Evolutionary conservation across 2,113 vertebrate genomes (phyloP).

Genomic region (Myocastor coypus): DNA sequence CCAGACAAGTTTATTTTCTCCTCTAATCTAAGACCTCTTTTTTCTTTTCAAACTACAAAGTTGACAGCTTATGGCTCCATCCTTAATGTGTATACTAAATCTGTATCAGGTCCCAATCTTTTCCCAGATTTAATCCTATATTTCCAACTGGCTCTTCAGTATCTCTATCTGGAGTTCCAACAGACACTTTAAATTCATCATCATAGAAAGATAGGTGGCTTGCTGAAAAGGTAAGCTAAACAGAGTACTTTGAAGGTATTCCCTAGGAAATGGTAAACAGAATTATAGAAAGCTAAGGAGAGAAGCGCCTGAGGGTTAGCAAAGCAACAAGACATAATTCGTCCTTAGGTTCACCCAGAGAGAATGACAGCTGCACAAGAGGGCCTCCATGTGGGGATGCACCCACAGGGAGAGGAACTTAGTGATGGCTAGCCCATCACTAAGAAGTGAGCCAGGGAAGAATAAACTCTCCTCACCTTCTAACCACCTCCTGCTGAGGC

Average conservation of each 20-base stretch:
- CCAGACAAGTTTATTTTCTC: conserved; percentile 13
- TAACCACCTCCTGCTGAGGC: not conserved
- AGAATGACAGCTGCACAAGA: not conserved
- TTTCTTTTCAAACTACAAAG: not conserved
- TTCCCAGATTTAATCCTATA: not conserved
- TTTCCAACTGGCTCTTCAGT: not conserved
- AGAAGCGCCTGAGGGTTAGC: not conserved
- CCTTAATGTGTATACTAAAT: not conserved
- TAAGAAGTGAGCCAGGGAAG: not conserved
- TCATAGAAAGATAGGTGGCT: not conserved
- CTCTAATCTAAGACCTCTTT: not conserved
- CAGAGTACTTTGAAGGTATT: not conserved
- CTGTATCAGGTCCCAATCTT: not conserved
- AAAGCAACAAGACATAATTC: not conserved
- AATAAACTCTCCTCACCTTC: not conserved
- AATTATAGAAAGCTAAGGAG: not conserved
- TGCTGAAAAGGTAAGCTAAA: not conserved
- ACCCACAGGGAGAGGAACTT: not conserved
- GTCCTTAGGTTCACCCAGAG: not conserved
- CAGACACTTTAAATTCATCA: not conserved
- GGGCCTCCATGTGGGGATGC: not conserved
- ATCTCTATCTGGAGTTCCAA: not conserved
- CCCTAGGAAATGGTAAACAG: not conserved
- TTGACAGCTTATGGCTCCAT: not conserved
- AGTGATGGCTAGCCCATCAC: not conserved